A percentile compares a stretch with the other conserved stretches of the same genome.
phyloP scores from a whole-genome alignment of 2,113 vertebrate genomes.

The Mesembrinibis cayennensis region DNA sequence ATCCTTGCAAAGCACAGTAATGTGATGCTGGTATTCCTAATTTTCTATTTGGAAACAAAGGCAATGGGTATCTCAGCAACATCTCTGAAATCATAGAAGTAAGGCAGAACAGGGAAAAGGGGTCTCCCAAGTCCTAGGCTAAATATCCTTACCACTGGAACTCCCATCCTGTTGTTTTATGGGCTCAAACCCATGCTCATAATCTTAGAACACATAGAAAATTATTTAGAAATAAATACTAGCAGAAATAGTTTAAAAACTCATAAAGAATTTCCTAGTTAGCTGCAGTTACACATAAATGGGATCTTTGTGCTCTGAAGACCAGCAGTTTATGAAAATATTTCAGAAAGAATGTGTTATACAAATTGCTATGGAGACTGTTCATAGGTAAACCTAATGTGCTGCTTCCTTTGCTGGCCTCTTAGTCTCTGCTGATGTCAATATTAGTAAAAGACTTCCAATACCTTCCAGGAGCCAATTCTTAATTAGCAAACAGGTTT shows the following conservation, averaged over 20 bases:
- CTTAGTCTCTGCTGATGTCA: background rate
- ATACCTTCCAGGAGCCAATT: background rate
- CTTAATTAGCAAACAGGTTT: background rate
- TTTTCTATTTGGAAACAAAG: background rate
- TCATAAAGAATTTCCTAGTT: background rate
- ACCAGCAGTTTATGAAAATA: background rate
- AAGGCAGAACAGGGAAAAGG: background rate
- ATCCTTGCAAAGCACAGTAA: background rate
- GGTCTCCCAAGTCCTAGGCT: background rate
- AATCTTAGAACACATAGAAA: background rate
- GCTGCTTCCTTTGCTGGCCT: background rate
- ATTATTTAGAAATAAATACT: background rate
- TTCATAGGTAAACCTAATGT: background rate
- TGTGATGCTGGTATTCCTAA: background rate
- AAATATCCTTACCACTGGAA: background rate
- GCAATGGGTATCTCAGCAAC: background rate
- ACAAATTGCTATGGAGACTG: background rate
- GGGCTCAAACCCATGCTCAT: background rate
- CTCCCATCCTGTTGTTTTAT: background rate
- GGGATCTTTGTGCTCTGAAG: background rate
- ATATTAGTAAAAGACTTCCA: background rate
- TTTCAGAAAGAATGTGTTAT: background rate
- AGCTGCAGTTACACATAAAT: background rate
- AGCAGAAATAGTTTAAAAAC: background rate
- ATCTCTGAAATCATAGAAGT: background rate